Evolutionary conservation across 2,888 invertebrate species (phyloP).

Genomic region (Pterostichus madidus): DNA sequence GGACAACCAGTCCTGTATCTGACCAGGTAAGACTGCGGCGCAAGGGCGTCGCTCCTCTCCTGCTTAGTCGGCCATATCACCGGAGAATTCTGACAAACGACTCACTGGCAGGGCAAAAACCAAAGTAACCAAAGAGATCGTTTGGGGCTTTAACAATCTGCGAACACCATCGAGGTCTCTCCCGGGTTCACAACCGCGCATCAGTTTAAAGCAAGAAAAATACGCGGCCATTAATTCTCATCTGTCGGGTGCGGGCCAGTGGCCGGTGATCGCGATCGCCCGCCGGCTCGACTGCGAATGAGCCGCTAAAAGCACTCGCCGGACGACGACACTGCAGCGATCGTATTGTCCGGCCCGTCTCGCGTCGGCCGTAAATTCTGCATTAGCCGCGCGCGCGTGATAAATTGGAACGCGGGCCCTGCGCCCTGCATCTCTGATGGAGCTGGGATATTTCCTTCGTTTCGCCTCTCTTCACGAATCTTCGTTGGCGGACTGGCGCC

Average conservation of each 20-base stretch:
- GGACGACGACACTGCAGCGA: conserved; percentile 43
- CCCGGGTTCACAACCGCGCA: conserved; percentile 68
- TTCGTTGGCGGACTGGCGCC: conserved; percentile 6
- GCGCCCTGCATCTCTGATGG: conserved; percentile 61
- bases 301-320: conserved; percentile 55
- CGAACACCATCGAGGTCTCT: conserved; percentile 52
- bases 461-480: neutral
- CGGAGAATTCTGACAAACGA: conserved; percentile 62
- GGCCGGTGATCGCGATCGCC: conserved; percentile 59
- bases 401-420: conserved; percentile 59
- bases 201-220: conserved; percentile 76
- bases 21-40: conserved; percentile 6
- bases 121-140: conserved; percentile 53
- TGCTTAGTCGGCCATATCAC: conserved; percentile 43
- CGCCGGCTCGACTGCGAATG: conserved; percentile 28
- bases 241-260: conserved; percentile 71
- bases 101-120: conserved; percentile 52
- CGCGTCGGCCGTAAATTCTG: conserved; percentile 59
- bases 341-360: conserved; percentile 62
- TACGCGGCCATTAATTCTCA: conserved; percentile 76
- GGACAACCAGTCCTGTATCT: conserved; percentile 32
- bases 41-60: conserved; percentile 1
- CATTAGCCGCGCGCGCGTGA: conserved; percentile 60
- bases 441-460: neutral
- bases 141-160: conserved; percentile 58